A percentile compares a stretch with the other conserved stretches of the same genome.
phyloP scores from a whole-genome alignment of 1,140 invertebrate genomes.

The Globodera rostochiensis region DNA sequence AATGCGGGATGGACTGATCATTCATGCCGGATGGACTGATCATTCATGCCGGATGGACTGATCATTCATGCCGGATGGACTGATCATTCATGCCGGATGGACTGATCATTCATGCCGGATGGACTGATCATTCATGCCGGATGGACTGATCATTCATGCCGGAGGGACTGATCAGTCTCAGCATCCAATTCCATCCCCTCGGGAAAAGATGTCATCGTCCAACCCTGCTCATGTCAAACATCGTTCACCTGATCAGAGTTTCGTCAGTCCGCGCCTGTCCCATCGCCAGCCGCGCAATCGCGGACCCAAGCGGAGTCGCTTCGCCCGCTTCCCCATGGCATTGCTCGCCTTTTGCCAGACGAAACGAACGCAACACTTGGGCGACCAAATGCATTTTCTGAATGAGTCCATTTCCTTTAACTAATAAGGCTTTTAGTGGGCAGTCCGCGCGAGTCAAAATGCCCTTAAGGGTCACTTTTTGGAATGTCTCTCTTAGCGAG shows the following conservation, averaged over 20 bases:
- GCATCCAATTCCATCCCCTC: no score
- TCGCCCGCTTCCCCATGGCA: background rate
- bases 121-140: background rate
- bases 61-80: conserved; percentile 25
- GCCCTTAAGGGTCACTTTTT: no score
- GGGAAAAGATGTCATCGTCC: no score
- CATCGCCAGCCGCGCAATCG: background rate
- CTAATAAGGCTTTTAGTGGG: background rate
- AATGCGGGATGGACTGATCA: background rate
- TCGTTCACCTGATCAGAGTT: conserved; percentile 18
- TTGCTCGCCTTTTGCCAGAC: conserved; percentile 74
- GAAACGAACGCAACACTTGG: conserved; percentile 78
- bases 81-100: background rate
- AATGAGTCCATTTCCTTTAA: no score
- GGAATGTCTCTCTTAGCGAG: no score
- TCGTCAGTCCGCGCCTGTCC: conserved; percentile 28
- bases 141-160: conserved; percentile 6
- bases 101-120: conserved; percentile 18
- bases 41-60: background rate
- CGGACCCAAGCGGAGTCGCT: background rate
- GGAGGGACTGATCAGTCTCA: conserved; percentile 14
- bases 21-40: conserved; percentile 26
- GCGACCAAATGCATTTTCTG: conserved; percentile 88
- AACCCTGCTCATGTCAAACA: no score
- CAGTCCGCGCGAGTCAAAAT: no score